Evolutionary conservation across 1,140 invertebrate genomes (phyloP), one percentile per base, ranked within the genome.

Genomic region (Agrilus planipennis): DNA sequence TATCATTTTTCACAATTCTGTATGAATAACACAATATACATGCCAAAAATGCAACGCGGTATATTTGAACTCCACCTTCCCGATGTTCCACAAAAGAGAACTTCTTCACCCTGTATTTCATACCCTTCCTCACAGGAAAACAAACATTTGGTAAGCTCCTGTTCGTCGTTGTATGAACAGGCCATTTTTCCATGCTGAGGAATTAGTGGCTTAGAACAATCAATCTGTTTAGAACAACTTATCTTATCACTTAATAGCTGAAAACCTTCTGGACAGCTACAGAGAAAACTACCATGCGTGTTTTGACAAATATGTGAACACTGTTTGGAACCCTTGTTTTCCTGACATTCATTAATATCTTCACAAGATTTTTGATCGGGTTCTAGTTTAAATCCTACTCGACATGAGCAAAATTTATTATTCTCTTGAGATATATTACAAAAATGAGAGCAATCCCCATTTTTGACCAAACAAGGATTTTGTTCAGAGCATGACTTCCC

Each of bases 271-370:
- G 57, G 56, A 60, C 70, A 35, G 4, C 6, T 7, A 19, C 34
- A 35, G 9, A 67, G 64, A 39, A 77, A 81, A 9, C 45, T 9
- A 11, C 18, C 34, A 19, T 5, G 5, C 20, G 16, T 18, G 14
- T 31, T 31, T 6, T n/a, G 5, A 14, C 29, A 31, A 12, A 15
- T 28, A 15, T 29, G 38, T 9, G 23, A 29, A 16, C 25, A 39
- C 11, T 16, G 15, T 27, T 46, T 38, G 2, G 69, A 67, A 3
- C 30, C 15, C 6, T 14, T 14, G 6, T n/a, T 6, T 2, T 54
- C 39, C 1, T 60, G 44, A 58, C 81, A 84, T 58, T 84, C 80
- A 51, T 85, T 70, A 42, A 81, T 68, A 61, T 85, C 80, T 51
- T 64, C 45, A 46, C 69, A 72, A 17, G 50, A 57, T 36, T 51